Base-by-base conservation (phyloP, 2,888 invertebrate species). In the Operophtera brumata region DNA sequence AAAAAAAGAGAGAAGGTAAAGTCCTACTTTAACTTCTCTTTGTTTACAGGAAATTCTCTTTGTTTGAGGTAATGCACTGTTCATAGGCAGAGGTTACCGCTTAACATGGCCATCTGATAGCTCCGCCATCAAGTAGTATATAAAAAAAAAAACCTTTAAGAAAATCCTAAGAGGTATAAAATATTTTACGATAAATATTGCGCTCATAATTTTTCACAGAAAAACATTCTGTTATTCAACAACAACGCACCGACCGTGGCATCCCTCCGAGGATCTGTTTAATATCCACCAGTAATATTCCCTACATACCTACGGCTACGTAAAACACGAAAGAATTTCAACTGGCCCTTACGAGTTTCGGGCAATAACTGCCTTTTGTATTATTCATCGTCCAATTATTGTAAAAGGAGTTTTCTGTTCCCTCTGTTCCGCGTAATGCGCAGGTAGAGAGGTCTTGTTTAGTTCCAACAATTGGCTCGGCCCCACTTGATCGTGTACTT, bases 301-400 rank as follows among this genome's bases (percentile, higher is more conserved):
- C 52, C 36, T 36, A 57, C 57, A 58, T 57, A 56, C 50, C 49
- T 56, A 51, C 51, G 46, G 49, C 55, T 61, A 61, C 61, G 44
- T 56, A 56, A 51, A 51, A 51, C 56, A 56, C 51, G 61, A 61
- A 64, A 63, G 59, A 62, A 68, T 70, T 70, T 70, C 66, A 66
- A 70, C 65, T 69, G 75, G 71, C 73, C 74, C 68, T 78, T 82
- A 80, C 80, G 75, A 79, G 81, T 81, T 84, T 77, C 68, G 75
- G 73, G 73, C 81, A 82, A 84, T 88, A 89, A 88, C 84, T 75
- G 81, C 75, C 85, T 85, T 71, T 82, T 91, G 90, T 90, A 87
- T 90, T 90, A 91, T 91, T 90, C 90, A 91, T 84, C 75, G 82
- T 78, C 88, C 90, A 90, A 90, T 91, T 90, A 90, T 84, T 82